Evolutionary conservation across 64 coral and sea anemone genomes (phyloP).

Genomic region (Stichodactyla helianthus): DNA sequence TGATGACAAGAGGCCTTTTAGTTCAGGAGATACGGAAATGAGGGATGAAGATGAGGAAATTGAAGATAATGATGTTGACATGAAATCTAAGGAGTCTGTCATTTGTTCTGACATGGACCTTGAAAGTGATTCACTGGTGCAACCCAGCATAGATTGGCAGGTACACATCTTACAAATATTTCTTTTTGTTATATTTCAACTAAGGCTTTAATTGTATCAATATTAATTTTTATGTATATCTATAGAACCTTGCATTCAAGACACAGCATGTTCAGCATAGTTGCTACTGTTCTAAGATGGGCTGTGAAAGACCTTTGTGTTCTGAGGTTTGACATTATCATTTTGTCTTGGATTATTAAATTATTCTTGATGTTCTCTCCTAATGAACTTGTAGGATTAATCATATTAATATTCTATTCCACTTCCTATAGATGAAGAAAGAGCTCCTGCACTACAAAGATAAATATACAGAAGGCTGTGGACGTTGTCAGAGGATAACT

Average conservation of each 20-base stretch:
- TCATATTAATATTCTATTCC: not conserved
- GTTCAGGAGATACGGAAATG: not conserved
- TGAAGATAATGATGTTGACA: not conserved
- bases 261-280: not conserved
- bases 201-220: not conserved
- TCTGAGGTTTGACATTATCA: not conserved
- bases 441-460: not conserved
- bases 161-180: not conserved
- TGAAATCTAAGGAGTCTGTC: not conserved
- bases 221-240: not conserved
- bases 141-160: not conserved
- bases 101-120: not conserved
- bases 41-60: not conserved
- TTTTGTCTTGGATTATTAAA: no score
- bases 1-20: constrained; percentile 19
- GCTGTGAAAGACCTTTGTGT: not conserved
- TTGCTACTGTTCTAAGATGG: not conserved
- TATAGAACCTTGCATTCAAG: not conserved
- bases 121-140: not conserved
- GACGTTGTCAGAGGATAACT: not conserved
- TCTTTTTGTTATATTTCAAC: no score
- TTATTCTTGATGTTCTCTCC: no score
- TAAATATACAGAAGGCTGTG: not conserved
- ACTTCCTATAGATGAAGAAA: not conserved
- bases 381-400: no score